These are phyloP conservation scores for Marronus borbonicus DNA, from an alignment of 2,888 invertebrate species.

Conservation along the genomic window DNA sequence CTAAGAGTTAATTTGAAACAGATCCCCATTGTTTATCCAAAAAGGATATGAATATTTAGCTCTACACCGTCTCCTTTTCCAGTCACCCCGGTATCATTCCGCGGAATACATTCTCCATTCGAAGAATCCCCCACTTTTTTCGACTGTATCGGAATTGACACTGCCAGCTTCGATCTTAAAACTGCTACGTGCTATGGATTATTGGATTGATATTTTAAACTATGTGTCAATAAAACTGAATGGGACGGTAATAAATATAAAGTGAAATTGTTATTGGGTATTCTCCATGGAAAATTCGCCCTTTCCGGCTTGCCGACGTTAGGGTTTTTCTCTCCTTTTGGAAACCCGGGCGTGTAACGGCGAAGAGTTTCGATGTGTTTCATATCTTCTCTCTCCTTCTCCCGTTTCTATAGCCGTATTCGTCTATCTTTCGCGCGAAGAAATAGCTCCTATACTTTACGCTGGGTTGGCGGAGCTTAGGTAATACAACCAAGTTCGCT, in stretches of 20 bases:
- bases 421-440: not conserved
- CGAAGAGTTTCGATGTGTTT: not conserved
- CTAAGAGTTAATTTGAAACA: too few species aligned
- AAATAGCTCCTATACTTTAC: not conserved
- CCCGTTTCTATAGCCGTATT: not conserved
- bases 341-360: not conserved
- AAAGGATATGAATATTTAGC: too few species aligned
- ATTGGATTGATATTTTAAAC: conserved; percentile 66
- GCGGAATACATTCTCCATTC: too few species aligned
- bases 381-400: conserved; percentile 4
- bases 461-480: not conserved
- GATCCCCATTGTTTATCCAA: too few species aligned
- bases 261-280: conserved; percentile 65
- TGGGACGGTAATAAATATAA: conserved; percentile 66
- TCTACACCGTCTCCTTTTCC: too few species aligned
- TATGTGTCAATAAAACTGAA: conserved; percentile 66
- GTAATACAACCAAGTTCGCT: not conserved
- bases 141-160: conserved; percentile 43
- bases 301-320: not conserved
- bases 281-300: conserved; percentile 48
- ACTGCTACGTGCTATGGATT: conserved; percentile 64
- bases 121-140: not conserved
- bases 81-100: too few species aligned
- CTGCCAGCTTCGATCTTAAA: conserved; percentile 58
- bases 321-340: not conserved